These are phyloP conservation scores for Deilephila porcellus DNA, from an alignment of 2,888 invertebrate genomes.

Conservation along the genomic window DNA sequence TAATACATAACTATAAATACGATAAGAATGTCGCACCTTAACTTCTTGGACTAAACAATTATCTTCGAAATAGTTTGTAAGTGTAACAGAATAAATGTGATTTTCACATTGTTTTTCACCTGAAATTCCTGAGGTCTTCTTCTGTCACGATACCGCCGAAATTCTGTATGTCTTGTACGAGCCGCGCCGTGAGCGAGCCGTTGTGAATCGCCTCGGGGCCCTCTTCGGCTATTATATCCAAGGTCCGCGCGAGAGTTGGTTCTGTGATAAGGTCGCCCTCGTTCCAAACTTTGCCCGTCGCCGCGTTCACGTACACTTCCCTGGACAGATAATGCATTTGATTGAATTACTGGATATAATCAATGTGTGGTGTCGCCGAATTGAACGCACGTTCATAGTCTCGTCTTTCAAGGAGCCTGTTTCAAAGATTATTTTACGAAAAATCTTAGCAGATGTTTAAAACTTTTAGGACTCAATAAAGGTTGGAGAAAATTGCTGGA, in stretches of 20 bases:
- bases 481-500: too few relatives aligned
- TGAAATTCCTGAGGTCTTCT: constrained; percentile 90
- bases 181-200: constrained; percentile 86
- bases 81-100: too few relatives aligned
- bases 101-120: constrained; percentile 64
- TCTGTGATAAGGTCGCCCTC: constrained; percentile 88
- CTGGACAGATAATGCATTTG: constrained; percentile 47
- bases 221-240: constrained; percentile 87
- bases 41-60: too few relatives aligned
- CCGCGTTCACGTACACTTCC: constrained; percentile 86
- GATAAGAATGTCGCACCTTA: too few relatives aligned
- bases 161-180: constrained; percentile 88
- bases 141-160: constrained; percentile 91
- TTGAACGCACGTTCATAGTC: too few relatives aligned
- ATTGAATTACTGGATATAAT: background rate
- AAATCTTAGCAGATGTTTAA: too few relatives aligned
- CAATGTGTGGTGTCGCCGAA: too few relatives aligned
- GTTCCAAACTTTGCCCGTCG: constrained; percentile 84
- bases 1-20: too few relatives aligned
- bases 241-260: constrained; percentile 87
- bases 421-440: too few relatives aligned
- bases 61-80: too few relatives aligned
- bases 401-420: too few relatives aligned
- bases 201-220: constrained; percentile 90
- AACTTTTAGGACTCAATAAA: too few relatives aligned